Evolutionary conservation across 2,113 vertebrate species (phyloP), one percentile per base, ranked within the genome.

Genomic region (Pygathrix nemaeus): DNA sequence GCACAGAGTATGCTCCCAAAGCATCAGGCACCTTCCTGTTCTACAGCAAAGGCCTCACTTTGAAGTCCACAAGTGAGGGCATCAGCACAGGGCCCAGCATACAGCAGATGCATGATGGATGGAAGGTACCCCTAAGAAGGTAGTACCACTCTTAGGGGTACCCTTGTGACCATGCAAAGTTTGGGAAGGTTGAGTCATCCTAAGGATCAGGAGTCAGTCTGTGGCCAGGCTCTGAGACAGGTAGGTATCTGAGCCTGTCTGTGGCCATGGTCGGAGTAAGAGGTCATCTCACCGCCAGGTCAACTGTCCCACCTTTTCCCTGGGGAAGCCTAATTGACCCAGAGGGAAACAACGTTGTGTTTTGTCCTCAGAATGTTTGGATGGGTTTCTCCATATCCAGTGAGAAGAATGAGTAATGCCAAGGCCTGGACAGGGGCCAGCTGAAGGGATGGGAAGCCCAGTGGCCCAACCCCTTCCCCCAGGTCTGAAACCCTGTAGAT

Each of bases 401-500:
- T 6, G 21, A 85, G 50, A 93, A 35, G 32, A 83, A 57, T 55
- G 61, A 82, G 68, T 40, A 32, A 55, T 68, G 38, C 20, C 25
- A n/a, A 83, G n/a, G 35, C 14, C 88, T 93, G 92, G 94, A 85
- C 45, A 8, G 27, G 61, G 40, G 64, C 95, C 90, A 92, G 80
- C 25, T 12, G 38, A 78, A n/a, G 93, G 70, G 48, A 14, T 3
- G 27, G 82, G 84, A 93, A 80, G 12, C 38, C 45, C 27, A 13
- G 61, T 20, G 43, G 45, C 61, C 35, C 23, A 16, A 38, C 17
- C 21, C 35, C 30, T 68, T 17, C 59, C 8, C 35, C 18, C 10
- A 40, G n/a, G n/a, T 88, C 84, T 85, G 79, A 84, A 35, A 21
- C 23, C 38, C 40, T 1, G 25, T 23, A 5, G 32, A 14, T 43